Base-by-base conservation (phyloP, 2,888 invertebrate genomes). In the Dolomedes plantarius region DNA sequence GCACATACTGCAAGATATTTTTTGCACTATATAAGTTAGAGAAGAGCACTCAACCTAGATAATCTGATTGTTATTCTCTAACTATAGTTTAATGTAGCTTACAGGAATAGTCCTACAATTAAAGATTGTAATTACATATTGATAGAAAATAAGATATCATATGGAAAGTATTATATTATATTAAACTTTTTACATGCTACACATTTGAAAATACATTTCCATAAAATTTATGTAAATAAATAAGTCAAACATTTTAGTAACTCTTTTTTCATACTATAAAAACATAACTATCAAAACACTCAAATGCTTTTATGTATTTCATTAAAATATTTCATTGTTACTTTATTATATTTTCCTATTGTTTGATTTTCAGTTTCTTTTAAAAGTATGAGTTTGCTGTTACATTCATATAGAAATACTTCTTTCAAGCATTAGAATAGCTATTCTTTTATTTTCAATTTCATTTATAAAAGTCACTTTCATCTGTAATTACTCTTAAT, bases 21-120 rank as follows among this genome's bases (percentile, higher is more conserved):
- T 77, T 77, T 85, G 83, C 83, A 85, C 83, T 65, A 31, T 27
- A 67, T 76, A 76, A 76, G 28, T 76, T 83, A 83, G 81, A 74
- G 68, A 41, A 75, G 64, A 62, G 81, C 81, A 81, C 81, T 75
- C 68, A n/a, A 75, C 67, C 68, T 81, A 75, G 81, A 29, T 68
- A n/a, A 75, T 75, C 75, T 81, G 56, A 81, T 28, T 75, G 74
- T 81, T 75, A 75, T 69, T 81, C 81, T 81, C 75, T 81, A 75
- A 62, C 31, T 36, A 74, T 75, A 81, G 81, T 75, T 75, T 81
- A 56, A 31, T 32, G 39, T 81, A 81, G 81, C 69, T 69, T 39
- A 23, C 62, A 68, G 39, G 64, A 69, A 75, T 64, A 68, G 41
- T 39, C 56, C 19, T 56, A 56, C 23, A 23, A 5, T 23, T 23